Conservation (phyloP, 1,140 invertebrate species). For the Leguminivora glycinivorella region DNA sequence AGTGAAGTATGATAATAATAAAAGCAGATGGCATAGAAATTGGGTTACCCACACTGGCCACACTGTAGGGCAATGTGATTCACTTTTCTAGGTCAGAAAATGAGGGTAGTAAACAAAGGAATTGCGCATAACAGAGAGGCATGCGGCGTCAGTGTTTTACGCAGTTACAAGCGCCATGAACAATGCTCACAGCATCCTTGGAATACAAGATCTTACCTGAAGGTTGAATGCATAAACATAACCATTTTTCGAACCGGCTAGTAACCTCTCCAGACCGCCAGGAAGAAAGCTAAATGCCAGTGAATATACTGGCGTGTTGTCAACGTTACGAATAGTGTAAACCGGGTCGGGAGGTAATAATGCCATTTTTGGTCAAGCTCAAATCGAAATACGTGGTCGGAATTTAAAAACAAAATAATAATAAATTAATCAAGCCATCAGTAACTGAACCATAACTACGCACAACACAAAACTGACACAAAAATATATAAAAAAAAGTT, state of each 20-base stretch:
- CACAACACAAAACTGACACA: slow-evolving; percentile 78
- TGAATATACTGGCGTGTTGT: slow-evolving; percentile 84
- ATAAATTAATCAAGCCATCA: slow-evolving; percentile 76
- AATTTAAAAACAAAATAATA: slow-evolving; percentile 73
- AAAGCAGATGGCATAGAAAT: slow-evolving; percentile 6
- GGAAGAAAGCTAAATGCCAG: slow-evolving; percentile 81
- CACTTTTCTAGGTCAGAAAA: slow-evolving; percentile 64
- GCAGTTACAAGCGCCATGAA: slow-evolving; percentile 34
- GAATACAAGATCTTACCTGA: slow-evolving; percentile 79
- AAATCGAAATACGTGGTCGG: slow-evolving; percentile 66
- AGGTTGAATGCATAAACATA: slow-evolving; percentile 86
- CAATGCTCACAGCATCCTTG: slow-evolving; percentile 46
- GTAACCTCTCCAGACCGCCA: slow-evolving; percentile 81
- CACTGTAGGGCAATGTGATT: slow-evolving; percentile 5
- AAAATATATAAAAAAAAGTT: slow-evolving; percentile 63
- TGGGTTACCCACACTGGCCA: not conserved
- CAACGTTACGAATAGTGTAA: slow-evolving; percentile 82
- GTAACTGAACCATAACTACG: slow-evolving; percentile 76
- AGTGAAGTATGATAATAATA: not conserved
- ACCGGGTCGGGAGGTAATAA: slow-evolving; percentile 82
- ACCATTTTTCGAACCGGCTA: slow-evolving; percentile 84
- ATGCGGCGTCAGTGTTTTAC: slow-evolving; percentile 42
- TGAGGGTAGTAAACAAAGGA: slow-evolving; percentile 68
- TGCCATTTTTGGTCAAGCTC: slow-evolving; percentile 75
- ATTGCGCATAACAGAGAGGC: slow-evolving; percentile 35